Evolutionary conservation across 2,113 vertebrate species (phyloP), one percentile per base, ranked within the genome.

Genomic region (Rousettus leschenaultii): DNA sequence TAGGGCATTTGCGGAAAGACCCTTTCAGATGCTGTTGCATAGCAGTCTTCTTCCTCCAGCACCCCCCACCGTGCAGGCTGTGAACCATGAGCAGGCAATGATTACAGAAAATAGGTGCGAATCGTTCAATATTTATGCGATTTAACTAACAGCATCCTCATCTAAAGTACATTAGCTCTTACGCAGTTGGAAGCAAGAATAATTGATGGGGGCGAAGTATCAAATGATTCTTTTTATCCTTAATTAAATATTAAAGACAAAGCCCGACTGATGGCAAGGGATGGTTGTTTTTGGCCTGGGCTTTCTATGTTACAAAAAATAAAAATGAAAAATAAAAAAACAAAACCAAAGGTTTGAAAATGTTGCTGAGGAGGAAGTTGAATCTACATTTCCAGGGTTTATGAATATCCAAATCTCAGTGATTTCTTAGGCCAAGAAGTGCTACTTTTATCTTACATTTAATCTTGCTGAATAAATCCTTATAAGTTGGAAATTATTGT

Each of bases 161-260:
- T 90, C 71, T 95, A 87, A 91, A 84, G 80, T 78, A 90, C 89
- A 88, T 88, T 85, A 96, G 68, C 65, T 95, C 86, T 93, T 70
- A 28, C n/a, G 4, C 33, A 71, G 33, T 94, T 96, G 95, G 65
- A 96, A 91, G 65, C 89, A 90, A 94, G 89, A 95, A 91, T 94
- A 89, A 96, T 73, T 65, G 78, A 79, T 77, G 55, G 38, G 35
- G 38, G 2, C 59, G 53, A 87, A 74, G 87, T 97, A 95, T 90
- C 78, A 83, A 86, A 79, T 95, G 77, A 96, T 65, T 95, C 85
- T 66, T 91, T 93, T 94, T 53, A 96, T 83, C 82, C 57, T 97
- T 96, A 97, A 97, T 97, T 97, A 97, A 97, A 96, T 94, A 94
- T 96, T 94, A 93, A 97, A 91, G 61, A 91, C 65, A 89, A 94